phyloP scores from a whole-genome alignment of 1,140 invertebrate species.

The Rhagoletis zephyria region DNA sequence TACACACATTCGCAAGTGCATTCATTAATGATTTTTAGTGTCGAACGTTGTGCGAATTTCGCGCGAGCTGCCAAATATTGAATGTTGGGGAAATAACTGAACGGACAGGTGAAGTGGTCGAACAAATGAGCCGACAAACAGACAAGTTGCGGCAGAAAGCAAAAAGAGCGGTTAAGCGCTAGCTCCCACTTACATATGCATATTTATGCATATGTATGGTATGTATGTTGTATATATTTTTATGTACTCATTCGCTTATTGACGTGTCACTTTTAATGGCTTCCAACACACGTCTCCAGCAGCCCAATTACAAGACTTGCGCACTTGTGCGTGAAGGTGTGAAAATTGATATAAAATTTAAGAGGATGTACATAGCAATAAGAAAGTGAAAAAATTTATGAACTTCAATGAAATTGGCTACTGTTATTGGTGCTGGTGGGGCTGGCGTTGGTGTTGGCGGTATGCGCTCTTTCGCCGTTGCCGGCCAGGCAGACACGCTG shows the following conservation, averaged over 20 bases:
- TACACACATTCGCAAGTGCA: neutral
- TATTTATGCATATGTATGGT: neutral
- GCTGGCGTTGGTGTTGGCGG: neutral
- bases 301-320: conserved; percentile 23
- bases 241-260: neutral
- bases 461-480: neutral
- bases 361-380: neutral
- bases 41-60: conserved; percentile 14
- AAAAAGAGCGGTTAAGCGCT: neutral
- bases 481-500: neutral
- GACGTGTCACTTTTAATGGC: conserved; percentile 21
- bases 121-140: neutral
- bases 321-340: conserved; percentile 49
- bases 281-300: neutral
- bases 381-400: conserved; percentile 45
- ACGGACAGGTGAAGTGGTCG: conserved; percentile 19
- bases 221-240: too few species aligned
- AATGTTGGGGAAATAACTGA: neutral
- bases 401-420: conserved; percentile 23
- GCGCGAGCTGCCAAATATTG: neutral
- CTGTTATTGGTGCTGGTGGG: neutral
- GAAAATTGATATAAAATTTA: conserved; percentile 51
- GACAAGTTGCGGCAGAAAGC: neutral
- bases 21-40: neutral
- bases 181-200: neutral